Evolutionary conservation across 30 jellyfish, hydroid and myxozoan genomes (phyloP).

Genomic region (Haliclystus octoradiatus): DNA sequence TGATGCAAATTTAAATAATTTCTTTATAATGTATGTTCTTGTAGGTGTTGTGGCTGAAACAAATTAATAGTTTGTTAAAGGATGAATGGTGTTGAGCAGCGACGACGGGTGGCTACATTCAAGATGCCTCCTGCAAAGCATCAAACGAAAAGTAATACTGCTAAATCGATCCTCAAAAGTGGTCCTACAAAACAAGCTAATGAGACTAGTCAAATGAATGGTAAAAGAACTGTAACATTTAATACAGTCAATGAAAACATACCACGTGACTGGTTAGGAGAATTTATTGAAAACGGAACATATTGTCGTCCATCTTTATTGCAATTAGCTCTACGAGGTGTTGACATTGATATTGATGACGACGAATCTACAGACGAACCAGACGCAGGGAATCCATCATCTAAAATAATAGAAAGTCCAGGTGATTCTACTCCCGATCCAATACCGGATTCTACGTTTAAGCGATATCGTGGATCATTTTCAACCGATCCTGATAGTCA

Average conservation of each 20-base stretch:
- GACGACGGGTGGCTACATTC: conserved; percentile 1
- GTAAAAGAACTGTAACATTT: background rate
- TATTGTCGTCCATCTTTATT: background rate
- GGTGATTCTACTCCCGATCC: background rate
- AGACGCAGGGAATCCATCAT: background rate
- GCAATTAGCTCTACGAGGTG: background rate
- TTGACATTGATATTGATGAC: background rate
- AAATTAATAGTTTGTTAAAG: too few relatives aligned
- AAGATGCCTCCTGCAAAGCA: background rate
- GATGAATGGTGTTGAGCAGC: too few relatives aligned
- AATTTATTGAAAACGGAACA: background rate
- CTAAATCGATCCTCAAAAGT: background rate
- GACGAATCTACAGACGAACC: conserved; percentile 1
- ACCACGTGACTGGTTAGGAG: background rate
- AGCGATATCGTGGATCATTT: background rate
- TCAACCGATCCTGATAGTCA: background rate
- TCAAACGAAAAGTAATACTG: background rate
- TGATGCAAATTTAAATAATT: too few relatives aligned
- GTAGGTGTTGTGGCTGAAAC: too few relatives aligned
- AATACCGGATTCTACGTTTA: background rate
- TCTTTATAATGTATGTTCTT: too few relatives aligned
- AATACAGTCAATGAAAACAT: background rate
- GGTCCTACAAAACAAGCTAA: background rate
- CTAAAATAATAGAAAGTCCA: background rate
- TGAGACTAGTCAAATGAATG: background rate